Evolutionary conservation across 2,888 invertebrate species (phyloP).

Genomic region (Drosophila sordidapex): DNA sequence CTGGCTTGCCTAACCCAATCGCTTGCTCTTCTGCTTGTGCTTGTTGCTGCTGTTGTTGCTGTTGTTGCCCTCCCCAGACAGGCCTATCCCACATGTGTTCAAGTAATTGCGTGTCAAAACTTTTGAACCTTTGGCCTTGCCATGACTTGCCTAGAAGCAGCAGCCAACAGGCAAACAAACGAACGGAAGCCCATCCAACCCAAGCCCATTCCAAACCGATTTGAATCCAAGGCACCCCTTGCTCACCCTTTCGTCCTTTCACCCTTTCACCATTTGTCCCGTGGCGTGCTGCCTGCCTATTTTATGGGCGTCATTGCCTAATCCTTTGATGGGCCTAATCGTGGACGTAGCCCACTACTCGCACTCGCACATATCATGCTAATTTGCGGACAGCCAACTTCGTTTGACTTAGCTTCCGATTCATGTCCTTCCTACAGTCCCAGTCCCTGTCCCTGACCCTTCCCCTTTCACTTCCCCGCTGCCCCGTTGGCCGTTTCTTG

Average conservation of each 20-base stretch:
- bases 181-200: constrained; percentile 19
- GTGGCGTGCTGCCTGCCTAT: constrained; percentile 60
- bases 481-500: not conserved
- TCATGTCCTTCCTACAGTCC: constrained; percentile 25
- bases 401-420: constrained; percentile 75
- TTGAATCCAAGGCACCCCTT: not conserved
- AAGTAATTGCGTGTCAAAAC: constrained; percentile 82
- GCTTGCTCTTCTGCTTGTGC: constrained; percentile 2
- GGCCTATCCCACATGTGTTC: constrained; percentile 69
- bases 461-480: not conserved
- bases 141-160: constrained; percentile 15
- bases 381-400: constrained; percentile 79
- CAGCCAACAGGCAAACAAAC: constrained; percentile 34
- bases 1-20: constrained; percentile 2
- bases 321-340: constrained; percentile 82
- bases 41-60: constrained; percentile 1
- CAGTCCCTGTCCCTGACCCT: not conserved
- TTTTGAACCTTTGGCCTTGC: constrained; percentile 79
- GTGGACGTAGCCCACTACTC: constrained; percentile 51
- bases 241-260: not conserved
- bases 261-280: constrained; percentile 35
- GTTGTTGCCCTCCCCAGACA: constrained; percentile 24
- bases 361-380: constrained; percentile 67
- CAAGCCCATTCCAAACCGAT: not conserved
- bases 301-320: constrained; percentile 64